Conservation (phyloP, 2,113 vertebrate species). For the Apaloderma vittatum region DNA sequence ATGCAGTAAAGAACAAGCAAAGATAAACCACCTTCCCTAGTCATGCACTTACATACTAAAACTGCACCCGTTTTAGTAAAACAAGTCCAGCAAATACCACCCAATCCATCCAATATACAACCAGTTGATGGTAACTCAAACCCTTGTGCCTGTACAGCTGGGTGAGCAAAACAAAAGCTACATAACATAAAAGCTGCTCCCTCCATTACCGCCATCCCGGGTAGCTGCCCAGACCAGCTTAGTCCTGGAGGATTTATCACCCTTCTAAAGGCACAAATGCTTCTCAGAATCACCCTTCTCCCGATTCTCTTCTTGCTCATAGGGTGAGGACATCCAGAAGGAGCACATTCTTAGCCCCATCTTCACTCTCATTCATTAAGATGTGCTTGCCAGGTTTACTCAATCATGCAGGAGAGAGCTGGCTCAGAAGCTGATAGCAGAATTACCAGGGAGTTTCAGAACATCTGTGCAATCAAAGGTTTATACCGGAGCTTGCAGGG, state of each 20-base stretch:
- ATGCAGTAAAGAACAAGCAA: neutral
- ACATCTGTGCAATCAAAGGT: neutral
- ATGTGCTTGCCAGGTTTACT: neutral
- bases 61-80: neutral
- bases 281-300: neutral
- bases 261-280: neutral
- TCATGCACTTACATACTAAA: neutral
- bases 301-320: neutral
- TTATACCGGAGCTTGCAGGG: neutral
- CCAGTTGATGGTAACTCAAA: neutral
- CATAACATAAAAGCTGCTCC: neutral
- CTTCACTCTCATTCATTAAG: neutral
- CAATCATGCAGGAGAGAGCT: neutral
- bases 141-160: neutral
- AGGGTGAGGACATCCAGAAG: neutral
- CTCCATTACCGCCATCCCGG: neutral
- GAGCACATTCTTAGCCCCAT: neutral
- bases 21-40: neutral
- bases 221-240: neutral
- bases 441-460: neutral
- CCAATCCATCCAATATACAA: neutral
- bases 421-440: neutral
- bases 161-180: neutral
- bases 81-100: neutral
- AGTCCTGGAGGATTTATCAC: neutral